phyloP scores from a whole-genome alignment of 2,888 invertebrate genomes.

The Meliscaeva auricollis region DNA sequence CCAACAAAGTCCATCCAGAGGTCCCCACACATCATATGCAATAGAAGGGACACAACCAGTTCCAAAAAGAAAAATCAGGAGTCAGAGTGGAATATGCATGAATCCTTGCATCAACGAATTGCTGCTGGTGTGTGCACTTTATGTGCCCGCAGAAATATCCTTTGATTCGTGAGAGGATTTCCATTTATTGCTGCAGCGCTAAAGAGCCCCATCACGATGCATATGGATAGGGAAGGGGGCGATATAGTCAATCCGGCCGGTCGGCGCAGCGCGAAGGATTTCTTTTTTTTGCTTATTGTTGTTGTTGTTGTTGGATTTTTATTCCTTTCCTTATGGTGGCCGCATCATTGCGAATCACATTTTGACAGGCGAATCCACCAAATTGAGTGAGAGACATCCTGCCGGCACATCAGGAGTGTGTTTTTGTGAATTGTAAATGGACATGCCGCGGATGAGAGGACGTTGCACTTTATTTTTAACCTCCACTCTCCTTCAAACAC shows the following conservation, averaged over 20 bases:
- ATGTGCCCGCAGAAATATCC: conserved; percentile 75
- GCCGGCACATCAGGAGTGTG: conserved; percentile 5
- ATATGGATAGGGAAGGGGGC: neutral
- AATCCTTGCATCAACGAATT: conserved; percentile 55
- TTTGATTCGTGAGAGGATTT: conserved; percentile 75
- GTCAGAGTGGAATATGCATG: conserved; percentile 18
- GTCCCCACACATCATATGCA: neutral
- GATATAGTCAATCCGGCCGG: conserved; percentile 24
- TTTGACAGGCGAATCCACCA: conserved; percentile 75
- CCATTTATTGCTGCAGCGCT: conserved; percentile 69
- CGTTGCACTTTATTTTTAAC: conserved; percentile 63
- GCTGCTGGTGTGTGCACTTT: conserved; percentile 70
- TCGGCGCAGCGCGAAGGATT: conserved; percentile 19
- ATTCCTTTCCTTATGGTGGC: conserved; percentile 43
- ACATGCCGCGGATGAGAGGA: conserved; percentile 55
- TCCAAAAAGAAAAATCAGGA: conserved; percentile 1
- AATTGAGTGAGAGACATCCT: conserved; percentile 74
- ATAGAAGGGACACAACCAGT: conserved; percentile 14
- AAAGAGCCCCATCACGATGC: conserved; percentile 52
- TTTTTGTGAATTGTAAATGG: conserved; percentile 61
- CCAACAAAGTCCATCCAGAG: conserved; percentile 35
- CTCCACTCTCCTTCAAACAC: neutral
- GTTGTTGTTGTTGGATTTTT: conserved; percentile 14
- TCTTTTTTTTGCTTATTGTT: neutral
- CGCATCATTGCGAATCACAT: conserved; percentile 69